phyloP scores from a whole-genome alignment of 2,888 invertebrate species.

The Nomada fucata region DNA sequence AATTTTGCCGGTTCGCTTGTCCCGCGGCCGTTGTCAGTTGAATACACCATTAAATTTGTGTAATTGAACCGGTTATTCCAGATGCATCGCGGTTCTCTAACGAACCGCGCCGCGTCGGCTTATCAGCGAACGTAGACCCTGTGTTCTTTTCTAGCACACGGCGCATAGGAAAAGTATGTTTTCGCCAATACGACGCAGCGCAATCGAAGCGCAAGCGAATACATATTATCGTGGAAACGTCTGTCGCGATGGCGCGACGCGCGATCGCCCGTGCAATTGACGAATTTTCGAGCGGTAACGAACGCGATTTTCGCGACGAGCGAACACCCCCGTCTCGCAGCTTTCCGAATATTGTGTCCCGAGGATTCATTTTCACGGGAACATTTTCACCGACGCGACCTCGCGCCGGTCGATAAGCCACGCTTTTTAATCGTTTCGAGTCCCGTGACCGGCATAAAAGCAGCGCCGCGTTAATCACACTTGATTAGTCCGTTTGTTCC shows the following conservation, averaged over 20 bases:
- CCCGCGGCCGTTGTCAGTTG: constrained; percentile 40
- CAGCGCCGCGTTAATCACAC: constrained; percentile 60
- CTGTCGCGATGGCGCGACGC: neutral
- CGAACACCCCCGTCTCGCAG: neutral
- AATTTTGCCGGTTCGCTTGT: constrained; percentile 57
- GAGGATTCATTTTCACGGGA: too few species aligned
- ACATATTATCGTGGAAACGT: constrained; percentile 12
- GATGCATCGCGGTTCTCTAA: constrained; percentile 41
- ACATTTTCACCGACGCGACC: neutral
- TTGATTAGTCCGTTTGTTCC: constrained; percentile 70
- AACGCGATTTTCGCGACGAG: constrained; percentile 19
- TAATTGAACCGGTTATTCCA: constrained; percentile 56
- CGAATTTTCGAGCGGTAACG: constrained; percentile 2
- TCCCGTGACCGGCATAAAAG: constrained; percentile 25
- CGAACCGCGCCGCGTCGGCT: constrained; percentile 31
- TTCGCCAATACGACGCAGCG: neutral
- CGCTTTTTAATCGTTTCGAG: constrained; percentile 36
- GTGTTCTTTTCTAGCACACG: neutral
- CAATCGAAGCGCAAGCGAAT: constrained; percentile 6
- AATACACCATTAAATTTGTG: constrained; percentile 41
- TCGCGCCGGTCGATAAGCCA: neutral
- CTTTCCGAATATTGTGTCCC: constrained; percentile 3
- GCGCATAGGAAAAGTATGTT: neutral
- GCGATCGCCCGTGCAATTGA: neutral
- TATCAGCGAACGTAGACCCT: constrained; percentile 4